Evolutionary conservation across 2,113 vertebrate species (phyloP).

Genomic region (Tapirus terrestris): DNA sequence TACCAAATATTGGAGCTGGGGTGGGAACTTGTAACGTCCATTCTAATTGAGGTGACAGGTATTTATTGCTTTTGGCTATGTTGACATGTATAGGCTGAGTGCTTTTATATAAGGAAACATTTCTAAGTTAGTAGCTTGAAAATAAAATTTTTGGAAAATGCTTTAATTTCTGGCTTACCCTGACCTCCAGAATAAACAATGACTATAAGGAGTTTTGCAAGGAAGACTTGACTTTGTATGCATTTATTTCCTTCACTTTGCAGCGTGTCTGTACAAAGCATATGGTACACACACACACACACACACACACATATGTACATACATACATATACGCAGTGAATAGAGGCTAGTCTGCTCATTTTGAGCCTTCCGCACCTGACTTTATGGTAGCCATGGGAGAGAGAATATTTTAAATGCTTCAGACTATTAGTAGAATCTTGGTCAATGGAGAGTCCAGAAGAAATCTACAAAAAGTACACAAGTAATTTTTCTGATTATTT

Average conservation of each 20-base stretch:
- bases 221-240: not conserved
- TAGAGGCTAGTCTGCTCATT: not conserved
- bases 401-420: constrained; percentile 32
- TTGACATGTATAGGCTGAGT: not conserved
- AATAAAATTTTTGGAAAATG: constrained; percentile 2
- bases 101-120: not conserved
- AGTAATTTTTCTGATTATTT: constrained; percentile 22
- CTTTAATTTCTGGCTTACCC: not conserved
- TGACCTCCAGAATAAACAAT: not conserved
- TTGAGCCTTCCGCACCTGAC: not conserved
- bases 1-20: not conserved
- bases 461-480: constrained; percentile 2
- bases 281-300: not conserved
- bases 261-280: not conserved
- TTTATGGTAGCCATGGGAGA: not conserved
- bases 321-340: not conserved
- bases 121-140: not conserved
- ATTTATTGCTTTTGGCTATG: not conserved
- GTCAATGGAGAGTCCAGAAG: constrained; percentile 14
- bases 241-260: not conserved
- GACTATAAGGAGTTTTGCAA: not conserved
- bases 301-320: not conserved
- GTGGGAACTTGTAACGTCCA: not conserved
- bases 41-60: not conserved
- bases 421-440: constrained; percentile 23